Evolutionary conservation across 1,140 invertebrate species (phyloP).

Genomic region (Hyposmocoma kahamanoa): DNA sequence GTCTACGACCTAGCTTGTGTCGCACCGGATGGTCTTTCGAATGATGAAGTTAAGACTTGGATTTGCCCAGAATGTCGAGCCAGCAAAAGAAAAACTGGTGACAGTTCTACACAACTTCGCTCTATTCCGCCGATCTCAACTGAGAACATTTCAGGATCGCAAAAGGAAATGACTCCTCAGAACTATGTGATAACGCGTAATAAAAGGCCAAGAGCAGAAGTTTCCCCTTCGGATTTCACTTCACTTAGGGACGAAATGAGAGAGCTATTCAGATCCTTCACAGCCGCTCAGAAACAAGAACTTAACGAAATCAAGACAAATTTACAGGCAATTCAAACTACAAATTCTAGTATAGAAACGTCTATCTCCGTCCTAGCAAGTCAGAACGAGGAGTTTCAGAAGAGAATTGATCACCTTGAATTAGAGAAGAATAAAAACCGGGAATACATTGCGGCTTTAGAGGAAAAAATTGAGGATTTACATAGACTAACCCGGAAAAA

Average conservation of each 20-base stretch:
- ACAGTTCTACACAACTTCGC: too few species aligned
- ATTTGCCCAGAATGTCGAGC: too few species aligned
- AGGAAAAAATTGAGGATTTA: not conserved
- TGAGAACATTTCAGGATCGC: too few species aligned
- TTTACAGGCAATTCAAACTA: not conserved
- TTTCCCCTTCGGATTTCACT: not conserved
- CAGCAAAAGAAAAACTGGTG: too few species aligned
- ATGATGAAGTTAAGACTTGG: too few species aligned
- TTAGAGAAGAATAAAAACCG: not conserved
- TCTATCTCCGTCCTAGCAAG: not conserved
- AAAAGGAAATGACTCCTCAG: not conserved
- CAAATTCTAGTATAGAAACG: not conserved
- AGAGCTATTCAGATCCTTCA: not conserved
- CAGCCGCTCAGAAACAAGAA: not conserved
- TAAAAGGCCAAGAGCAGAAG: not conserved
- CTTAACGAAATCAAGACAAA: not conserved
- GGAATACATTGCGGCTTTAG: not conserved
- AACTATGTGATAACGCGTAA: not conserved
- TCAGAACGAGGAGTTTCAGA: not conserved
- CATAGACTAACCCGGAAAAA: not conserved
- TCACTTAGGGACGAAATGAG: not conserved
- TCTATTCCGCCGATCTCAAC: too few species aligned
- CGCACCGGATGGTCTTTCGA: too few species aligned
- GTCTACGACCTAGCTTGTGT: too few species aligned
- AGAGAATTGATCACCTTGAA: not conserved